Evolutionary conservation across 2,888 invertebrate genomes (phyloP), one percentile per base, ranked within the genome.

Genomic region (Tricholauxania praeusta): DNA sequence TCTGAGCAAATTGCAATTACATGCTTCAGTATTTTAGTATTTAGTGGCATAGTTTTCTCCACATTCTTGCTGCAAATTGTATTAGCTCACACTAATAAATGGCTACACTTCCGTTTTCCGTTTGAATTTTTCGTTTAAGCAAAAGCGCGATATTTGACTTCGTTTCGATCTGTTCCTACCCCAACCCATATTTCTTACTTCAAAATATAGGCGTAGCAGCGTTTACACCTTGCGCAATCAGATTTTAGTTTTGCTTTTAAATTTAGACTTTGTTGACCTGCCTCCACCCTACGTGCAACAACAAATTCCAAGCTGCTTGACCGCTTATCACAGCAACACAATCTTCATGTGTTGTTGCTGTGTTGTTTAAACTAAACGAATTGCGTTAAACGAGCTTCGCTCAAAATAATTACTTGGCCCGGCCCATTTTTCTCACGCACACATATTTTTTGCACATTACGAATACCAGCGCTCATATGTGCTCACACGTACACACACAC

Each of bases 341-440:
- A 83, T 84, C 83, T 81, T 69, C 49, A 47, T 48, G 48, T 63
- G 51, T 17, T 51, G 49, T 22, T 48, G 49, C 14, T 47, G 60
- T 19, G 22, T 28, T 60, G 60, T n/a, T 60, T 15, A 48, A 69
- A 47, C 49, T 59, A 69, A n/a, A 52, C 32, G 32, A 63, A 53
- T 17, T 51, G 57, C 57, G 39, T 55, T 67, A 57, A 57, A 67
- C 48, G 67, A 55, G 39, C 39, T 19, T 17, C 22, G 62, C 53
- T 63, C 79, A 80, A 82, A 79, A 82, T 83, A 84, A 84, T 85
- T 84, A 84, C 79, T 79, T 76, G 80, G 85, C 78, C 82, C 83
- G 82, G 84, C 84, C 84, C 80, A 83, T 83, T 83, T 85, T 84
- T 83, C 81, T 80, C 84, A 84, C 84, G 84, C 85, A 85, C 83